Evolutionary conservation across 2,797 vertebrate species (phyloP).

Genomic region (Pseudomugil gertrudae): DNA sequence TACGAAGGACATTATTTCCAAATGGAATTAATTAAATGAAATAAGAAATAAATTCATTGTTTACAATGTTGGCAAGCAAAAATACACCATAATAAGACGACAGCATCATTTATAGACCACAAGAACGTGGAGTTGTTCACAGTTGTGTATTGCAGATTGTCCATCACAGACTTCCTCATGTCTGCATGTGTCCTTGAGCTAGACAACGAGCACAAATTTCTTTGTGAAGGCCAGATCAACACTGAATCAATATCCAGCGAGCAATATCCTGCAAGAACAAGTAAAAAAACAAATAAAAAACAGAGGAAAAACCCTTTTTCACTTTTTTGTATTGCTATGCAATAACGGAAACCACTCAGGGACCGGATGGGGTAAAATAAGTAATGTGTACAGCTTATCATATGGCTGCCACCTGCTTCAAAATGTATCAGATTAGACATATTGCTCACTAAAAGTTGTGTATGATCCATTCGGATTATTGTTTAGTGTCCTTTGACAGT

Average conservation of each 20-base stretch:
- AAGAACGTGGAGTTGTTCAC: slow-evolving; percentile 2
- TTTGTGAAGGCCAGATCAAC: background rate
- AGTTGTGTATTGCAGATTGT: background rate
- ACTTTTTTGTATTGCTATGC: too few relatives aligned
- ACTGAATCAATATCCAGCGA: background rate
- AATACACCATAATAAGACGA: background rate
- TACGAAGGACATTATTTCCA: too few relatives aligned
- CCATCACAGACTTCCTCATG: slow-evolving; percentile 8
- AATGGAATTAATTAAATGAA: background rate
- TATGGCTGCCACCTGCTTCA: too few relatives aligned
- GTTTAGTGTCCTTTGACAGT: too few relatives aligned
- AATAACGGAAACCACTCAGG: too few relatives aligned
- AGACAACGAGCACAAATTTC: slow-evolving; percentile 1
- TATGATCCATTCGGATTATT: too few relatives aligned
- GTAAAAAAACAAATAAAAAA: background rate
- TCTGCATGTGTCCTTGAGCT: slow-evolving; percentile 21
- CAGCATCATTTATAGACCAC: background rate
- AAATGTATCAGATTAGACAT: too few relatives aligned
- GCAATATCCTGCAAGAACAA: background rate
- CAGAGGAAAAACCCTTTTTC: too few relatives aligned
- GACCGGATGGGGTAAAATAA: too few relatives aligned
- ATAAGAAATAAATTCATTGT: background rate
- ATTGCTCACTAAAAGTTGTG: too few relatives aligned
- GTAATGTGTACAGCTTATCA: too few relatives aligned
- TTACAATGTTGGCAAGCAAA: background rate